phyloP scores from a whole-genome alignment of 2,113 vertebrate genomes.

The Paedocypris sp. region DNA sequence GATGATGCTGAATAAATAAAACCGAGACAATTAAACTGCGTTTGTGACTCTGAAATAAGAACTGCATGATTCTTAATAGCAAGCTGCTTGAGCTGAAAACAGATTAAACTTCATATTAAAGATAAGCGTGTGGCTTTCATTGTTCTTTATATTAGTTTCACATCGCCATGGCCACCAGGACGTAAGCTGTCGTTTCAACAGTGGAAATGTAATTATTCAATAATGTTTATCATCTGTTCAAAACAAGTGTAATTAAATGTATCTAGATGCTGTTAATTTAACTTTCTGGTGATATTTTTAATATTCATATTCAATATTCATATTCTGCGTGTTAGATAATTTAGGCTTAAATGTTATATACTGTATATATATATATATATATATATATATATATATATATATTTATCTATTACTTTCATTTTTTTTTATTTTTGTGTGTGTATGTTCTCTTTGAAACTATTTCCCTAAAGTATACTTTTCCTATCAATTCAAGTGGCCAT shows the following conservation, averaged over 20 bases:
- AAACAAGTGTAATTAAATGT: background rate
- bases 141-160: conserved; percentile 20
- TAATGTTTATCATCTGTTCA: conserved; percentile 17
- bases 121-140: conserved; percentile 27
- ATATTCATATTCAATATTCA: too few species aligned
- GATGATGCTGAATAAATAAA: conserved; percentile 7
- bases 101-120: conserved; percentile 31
- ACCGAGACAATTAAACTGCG: conserved; percentile 29
- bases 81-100: conserved; percentile 25
- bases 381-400: too few species aligned
- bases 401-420: too few species aligned
- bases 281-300: too few species aligned
- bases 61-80: conserved; percentile 47
- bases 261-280: too few species aligned
- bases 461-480: too few species aligned
- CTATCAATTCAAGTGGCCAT: too few species aligned
- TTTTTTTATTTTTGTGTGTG: too few species aligned
- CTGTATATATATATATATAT: too few species aligned
- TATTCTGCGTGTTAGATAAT: too few species aligned
- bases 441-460: too few species aligned
- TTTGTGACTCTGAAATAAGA: conserved; percentile 42
- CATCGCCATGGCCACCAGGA: conserved; percentile 34
- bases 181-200: conserved; percentile 19
- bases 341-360: too few species aligned
- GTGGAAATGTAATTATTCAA: conserved; percentile 25